Conservation (phyloP, 2,797 vertebrate species). For the Pelodytes ibericus region DNA sequence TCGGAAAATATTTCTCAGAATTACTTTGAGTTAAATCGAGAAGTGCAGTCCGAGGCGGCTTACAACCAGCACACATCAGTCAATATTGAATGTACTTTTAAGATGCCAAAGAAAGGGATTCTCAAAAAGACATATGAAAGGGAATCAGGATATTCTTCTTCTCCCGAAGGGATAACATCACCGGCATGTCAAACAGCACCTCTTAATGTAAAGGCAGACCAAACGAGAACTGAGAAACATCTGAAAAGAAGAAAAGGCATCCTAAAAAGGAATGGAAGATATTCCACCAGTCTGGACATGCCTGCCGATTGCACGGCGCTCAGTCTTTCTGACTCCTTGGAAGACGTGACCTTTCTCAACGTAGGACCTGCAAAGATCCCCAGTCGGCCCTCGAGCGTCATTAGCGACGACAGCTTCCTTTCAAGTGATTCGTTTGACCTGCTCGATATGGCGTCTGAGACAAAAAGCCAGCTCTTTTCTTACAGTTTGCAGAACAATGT, state of each 20-base stretch:
- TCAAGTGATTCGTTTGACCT: constrained; percentile 78
- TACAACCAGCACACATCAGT: constrained; percentile 42
- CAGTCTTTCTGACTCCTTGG: constrained; percentile 66
- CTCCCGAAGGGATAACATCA: constrained; percentile 65
- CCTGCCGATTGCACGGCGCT: constrained; percentile 57
- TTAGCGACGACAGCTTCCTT: constrained; percentile 80
- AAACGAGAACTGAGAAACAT: constrained; percentile 63
- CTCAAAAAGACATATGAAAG: constrained; percentile 77
- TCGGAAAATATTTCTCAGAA: constrained; percentile 56
- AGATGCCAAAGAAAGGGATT: constrained; percentile 84
- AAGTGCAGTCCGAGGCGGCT: constrained; percentile 37
- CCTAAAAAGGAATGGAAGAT: constrained; percentile 82
- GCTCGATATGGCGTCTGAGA: constrained; percentile 71
- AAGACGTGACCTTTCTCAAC: constrained; percentile 62
- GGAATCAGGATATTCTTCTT: constrained; percentile 71
- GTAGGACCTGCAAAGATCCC: constrained; percentile 52
- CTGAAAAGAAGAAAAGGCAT: constrained; percentile 78
- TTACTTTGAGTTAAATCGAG: constrained; percentile 23
- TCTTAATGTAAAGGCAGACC: constrained; percentile 17
- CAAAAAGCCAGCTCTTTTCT: constrained; percentile 64
- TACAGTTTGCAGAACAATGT: constrained; percentile 53
- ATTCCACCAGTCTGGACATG: constrained; percentile 76
- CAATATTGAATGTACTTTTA: constrained; percentile 70
- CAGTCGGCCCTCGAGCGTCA: constrained; percentile 76
- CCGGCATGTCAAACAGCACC: constrained; percentile 49